Evolutionary conservation across 2,888 invertebrate species (phyloP), one percentile per base, ranked within the genome.

Genomic region (Deilephila porcellus): DNA sequence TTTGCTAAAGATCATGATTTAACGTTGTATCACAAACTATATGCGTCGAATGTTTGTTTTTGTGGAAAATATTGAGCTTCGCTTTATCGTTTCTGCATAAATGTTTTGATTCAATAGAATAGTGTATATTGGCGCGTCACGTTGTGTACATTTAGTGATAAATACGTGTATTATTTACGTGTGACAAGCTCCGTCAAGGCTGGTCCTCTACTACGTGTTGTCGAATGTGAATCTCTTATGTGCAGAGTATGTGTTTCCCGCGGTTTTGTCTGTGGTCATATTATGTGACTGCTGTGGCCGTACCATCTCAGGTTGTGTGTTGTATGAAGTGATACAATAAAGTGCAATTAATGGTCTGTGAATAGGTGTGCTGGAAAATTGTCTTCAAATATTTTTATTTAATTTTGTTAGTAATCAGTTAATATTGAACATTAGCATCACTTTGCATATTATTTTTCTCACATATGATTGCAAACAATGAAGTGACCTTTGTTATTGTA

Each of bases 141-240:
- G 73, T 72, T 80, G 73, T 78, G 74, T 79, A 71, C 78, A 67
- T 77, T 81, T 75, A 76, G 77, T 80, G 80, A 80, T 82, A 64
- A 82, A 82, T 78, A 63, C 32, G 73, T 32, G 70, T 77, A 74
- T 78, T 80, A 75, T 70, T 74, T 77, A 71, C 76, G 73, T 75
- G 71, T 70, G 53, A 74, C 77, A 78, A 73, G 71, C 74, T 71
- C 20, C 70, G 73, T 73, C 76, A 75, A 74, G 76, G 75, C 60
- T 76, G 53, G 70, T 17, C 74, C 71, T 71, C 64, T 64, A 64
- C 64, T 64, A 64, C 64, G 45, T 45, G 64, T 64, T 64, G 37
- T 64, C 64, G 64, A 64, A 45, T 45, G 37, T 20, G 11, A 64
- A 64, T 45, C 64, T 20, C 64, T 4, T 20, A 4, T 25, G 20